phyloP scores from a whole-genome alignment of 2,888 invertebrate genomes.

The Polylopha cassiicola region DNA sequence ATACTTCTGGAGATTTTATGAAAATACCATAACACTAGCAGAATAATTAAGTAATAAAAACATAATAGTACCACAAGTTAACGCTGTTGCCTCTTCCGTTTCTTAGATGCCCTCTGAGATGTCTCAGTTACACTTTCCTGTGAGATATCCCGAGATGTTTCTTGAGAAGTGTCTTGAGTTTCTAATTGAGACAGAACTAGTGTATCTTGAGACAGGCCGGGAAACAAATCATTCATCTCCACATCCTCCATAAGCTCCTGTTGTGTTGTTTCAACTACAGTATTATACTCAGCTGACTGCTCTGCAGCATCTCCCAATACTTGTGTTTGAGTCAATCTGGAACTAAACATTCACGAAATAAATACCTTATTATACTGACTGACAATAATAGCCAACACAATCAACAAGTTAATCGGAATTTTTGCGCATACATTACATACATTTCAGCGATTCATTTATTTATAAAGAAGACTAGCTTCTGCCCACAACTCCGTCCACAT shows the following conservation, averaged over 20 bases:
- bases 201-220: slow-evolving; percentile 45
- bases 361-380: too few species aligned
- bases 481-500: too few species aligned
- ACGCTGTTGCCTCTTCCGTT: slow-evolving; percentile 43
- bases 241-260: slow-evolving; percentile 31
- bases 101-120: slow-evolving; percentile 44
- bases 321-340: slow-evolving; percentile 45
- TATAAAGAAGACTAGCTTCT: too few species aligned
- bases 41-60: slow-evolving; percentile 26
- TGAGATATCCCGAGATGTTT: slow-evolving; percentile 48
- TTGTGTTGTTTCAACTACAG: slow-evolving; percentile 22
- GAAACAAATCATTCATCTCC: slow-evolving; percentile 40
- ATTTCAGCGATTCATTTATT: too few species aligned
- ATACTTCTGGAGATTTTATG: too few species aligned
- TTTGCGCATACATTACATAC: not conserved
- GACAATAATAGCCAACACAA: too few species aligned
- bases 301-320: slow-evolving; percentile 28
- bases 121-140: too few species aligned
- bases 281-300: slow-evolving; percentile 27
- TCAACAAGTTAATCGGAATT: too few species aligned
- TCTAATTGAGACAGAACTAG: slow-evolving; percentile 22
- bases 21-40: too few species aligned
- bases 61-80: slow-evolving; percentile 24
- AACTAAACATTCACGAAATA: slow-evolving; percentile 31
- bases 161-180: slow-evolving; percentile 25